Conservation (phyloP, 2,113 vertebrate genomes). For the Montifringilla adamsi region DNA sequence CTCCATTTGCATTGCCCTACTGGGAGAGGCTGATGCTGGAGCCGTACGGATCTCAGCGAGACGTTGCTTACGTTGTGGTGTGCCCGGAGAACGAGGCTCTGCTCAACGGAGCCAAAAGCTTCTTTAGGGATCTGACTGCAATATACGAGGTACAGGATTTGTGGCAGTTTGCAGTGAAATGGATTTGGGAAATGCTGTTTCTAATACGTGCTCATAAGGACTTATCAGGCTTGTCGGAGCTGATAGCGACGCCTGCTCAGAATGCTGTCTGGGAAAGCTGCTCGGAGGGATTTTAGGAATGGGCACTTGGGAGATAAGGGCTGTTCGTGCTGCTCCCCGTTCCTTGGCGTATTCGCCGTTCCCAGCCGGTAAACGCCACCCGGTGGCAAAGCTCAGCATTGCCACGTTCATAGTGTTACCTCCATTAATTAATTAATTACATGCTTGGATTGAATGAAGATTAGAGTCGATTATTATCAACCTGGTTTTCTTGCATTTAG, state of each 20-base stretch:
- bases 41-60: slow-evolving; percentile 94
- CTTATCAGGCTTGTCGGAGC: not conserved
- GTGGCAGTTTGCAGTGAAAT: not conserved
- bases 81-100: slow-evolving; percentile 97
- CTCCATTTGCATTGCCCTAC: slow-evolving; percentile 94
- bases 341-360: not conserved
- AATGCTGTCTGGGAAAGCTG: not conserved
- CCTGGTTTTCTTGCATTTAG: not conserved
- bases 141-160: slow-evolving; percentile 89
- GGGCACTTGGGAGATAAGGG: slow-evolving; percentile 15
- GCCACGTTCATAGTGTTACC: not conserved
- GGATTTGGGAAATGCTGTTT: not conserved
- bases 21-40: slow-evolving; percentile 98
- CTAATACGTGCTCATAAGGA: not conserved
- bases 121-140: slow-evolving; percentile 95
- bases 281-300: slow-evolving; percentile 29
- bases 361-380: slow-evolving; percentile 14
- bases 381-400: slow-evolving; percentile 14
- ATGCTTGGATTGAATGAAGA: not conserved
- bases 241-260: not conserved
- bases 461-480: not conserved
- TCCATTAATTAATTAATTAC: not conserved
- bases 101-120: slow-evolving; percentile 93
- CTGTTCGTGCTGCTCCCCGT: not conserved
- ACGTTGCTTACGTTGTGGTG: slow-evolving; percentile 95